Evolutionary conservation across 2,113 vertebrate genomes (phyloP).

Genomic region (Hiodon tergisus): DNA sequence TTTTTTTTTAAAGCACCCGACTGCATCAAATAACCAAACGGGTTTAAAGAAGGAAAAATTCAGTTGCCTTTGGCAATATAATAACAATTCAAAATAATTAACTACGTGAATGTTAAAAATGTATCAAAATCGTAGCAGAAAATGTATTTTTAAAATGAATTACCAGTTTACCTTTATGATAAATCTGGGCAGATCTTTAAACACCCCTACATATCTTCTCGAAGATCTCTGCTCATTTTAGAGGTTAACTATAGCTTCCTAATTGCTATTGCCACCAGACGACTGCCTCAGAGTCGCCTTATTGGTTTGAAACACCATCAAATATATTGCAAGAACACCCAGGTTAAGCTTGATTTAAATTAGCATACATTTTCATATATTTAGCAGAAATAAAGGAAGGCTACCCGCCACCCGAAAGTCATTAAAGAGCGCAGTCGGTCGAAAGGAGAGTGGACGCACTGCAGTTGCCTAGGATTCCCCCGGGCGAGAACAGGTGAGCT

Average conservation of each 20-base stretch:
- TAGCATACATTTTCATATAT: slow-evolving; percentile 99
- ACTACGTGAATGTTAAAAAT: no score
- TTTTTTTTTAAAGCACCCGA: no score
- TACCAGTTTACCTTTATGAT: no score
- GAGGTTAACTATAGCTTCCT: slow-evolving; percentile 65
- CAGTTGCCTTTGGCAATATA: no score
- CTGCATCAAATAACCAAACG: no score
- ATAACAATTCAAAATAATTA: no score
- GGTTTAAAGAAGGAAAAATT: no score
- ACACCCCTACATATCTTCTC: slow-evolving; percentile 48
- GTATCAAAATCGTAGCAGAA: no score
- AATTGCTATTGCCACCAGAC: slow-evolving; percentile 84
- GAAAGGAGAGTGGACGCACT: slow-evolving; percentile 53
- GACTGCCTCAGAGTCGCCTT: slow-evolving; percentile 69
- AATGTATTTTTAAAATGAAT: no score
- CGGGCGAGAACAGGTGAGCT: slow-evolving; percentile 74
- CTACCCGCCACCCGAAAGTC: slow-evolving; percentile 87
- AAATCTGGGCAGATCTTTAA: slow-evolving; percentile 30
- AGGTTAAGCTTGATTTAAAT: slow-evolving; percentile 99
- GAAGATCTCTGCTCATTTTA: slow-evolving; percentile 58
- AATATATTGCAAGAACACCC: slow-evolving; percentile 89
- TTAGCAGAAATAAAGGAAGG: slow-evolving; percentile 99
- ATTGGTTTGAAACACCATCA: slow-evolving; percentile 97
- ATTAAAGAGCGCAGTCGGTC: slow-evolving; percentile 81
- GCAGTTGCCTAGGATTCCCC: slow-evolving; percentile 46